These are phyloP conservation scores for Hypsibius dujardini DNA, from an alignment of 1,140 invertebrate genomes.

Conservation along the genomic window DNA sequence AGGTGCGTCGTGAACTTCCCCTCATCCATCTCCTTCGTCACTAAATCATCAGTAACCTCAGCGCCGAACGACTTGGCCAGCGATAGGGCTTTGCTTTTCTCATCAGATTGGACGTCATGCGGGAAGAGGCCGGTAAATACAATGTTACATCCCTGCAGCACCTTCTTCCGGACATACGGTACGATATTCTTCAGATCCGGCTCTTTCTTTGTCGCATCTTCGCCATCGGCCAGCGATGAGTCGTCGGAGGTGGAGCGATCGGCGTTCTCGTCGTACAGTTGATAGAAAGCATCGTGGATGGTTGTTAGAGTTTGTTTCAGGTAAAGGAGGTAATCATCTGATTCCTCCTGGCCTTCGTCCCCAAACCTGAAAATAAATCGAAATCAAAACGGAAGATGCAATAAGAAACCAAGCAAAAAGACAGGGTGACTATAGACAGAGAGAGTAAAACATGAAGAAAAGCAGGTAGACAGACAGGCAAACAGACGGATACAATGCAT, in stretches of 20 bases:
- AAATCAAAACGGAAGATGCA: too few relatives aligned
- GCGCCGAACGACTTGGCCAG: conserved; percentile 70
- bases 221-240: conserved; percentile 24
- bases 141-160: conserved; percentile 57
- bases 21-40: conserved; percentile 25
- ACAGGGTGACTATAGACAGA: too few relatives aligned
- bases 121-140: conserved; percentile 85
- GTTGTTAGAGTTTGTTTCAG: conserved; percentile 71
- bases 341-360: conserved; percentile 51
- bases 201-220: conserved; percentile 33
- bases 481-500: too few relatives aligned
- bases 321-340: conserved; percentile 79
- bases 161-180: conserved; percentile 59
- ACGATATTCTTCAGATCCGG: conserved; percentile 73
- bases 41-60: conserved; percentile 43
- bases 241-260: too few relatives aligned
- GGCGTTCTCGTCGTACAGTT: conserved; percentile 44
- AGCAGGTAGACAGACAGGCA: too few relatives aligned
- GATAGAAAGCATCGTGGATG: conserved; percentile 72
- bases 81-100: conserved; percentile 61
- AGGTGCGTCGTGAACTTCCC: conserved; percentile 31
- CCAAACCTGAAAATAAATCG: not conserved
- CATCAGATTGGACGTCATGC: conserved; percentile 53
- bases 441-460: too few relatives aligned
- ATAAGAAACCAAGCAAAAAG: too few relatives aligned